Evolutionary conservation across 30 jellyfish, hydroid and myxozoan genomes (phyloP).

Genomic region (Hydractinia symbiolongicarpus): DNA sequence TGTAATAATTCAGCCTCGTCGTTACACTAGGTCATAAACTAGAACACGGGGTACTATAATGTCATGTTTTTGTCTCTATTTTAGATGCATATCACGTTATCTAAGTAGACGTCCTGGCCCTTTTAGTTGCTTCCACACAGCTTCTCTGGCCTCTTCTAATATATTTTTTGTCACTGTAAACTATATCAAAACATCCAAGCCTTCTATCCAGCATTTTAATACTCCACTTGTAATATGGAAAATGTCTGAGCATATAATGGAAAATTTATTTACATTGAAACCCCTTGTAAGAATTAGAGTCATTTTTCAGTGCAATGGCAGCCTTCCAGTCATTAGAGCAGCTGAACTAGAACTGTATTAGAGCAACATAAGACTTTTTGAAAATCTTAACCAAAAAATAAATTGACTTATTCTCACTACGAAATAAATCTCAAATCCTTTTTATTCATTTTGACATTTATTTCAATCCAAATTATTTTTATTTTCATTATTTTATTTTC

Average conservation of each 20-base stretch:
- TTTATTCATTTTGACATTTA: no score
- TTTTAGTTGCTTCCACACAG: constrained; percentile 37
- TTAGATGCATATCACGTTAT: constrained; percentile 38
- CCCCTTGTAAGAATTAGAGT: neutral
- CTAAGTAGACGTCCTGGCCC: constrained; percentile 46
- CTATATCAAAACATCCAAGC: constrained; percentile 30
- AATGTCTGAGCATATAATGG: constrained; percentile 50
- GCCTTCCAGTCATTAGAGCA: no score
- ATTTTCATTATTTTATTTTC: no score
- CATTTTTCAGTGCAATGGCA: no score
- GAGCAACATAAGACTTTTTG: no score
- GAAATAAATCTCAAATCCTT: no score
- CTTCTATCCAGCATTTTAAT: constrained; percentile 52
- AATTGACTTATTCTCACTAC: no score
- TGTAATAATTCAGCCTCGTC: constrained; percentile 37
- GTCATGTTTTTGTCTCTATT: constrained; percentile 32
- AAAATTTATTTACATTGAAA: constrained; percentile 40
- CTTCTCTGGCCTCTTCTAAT: constrained; percentile 26
- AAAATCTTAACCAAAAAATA: no score
- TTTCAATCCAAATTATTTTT: no score
- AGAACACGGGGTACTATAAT: constrained; percentile 36
- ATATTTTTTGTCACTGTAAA: constrained; percentile 36
- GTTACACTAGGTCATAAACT: constrained; percentile 36
- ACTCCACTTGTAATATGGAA: constrained; percentile 56
- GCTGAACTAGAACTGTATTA: no score